A percentile compares a stretch with the other conserved stretches of the same genome.
These are phyloP conservation scores for Diadegma fenestrale DNA, from an alignment of 2,888 invertebrate genomes.

Conservation along the genomic window DNA sequence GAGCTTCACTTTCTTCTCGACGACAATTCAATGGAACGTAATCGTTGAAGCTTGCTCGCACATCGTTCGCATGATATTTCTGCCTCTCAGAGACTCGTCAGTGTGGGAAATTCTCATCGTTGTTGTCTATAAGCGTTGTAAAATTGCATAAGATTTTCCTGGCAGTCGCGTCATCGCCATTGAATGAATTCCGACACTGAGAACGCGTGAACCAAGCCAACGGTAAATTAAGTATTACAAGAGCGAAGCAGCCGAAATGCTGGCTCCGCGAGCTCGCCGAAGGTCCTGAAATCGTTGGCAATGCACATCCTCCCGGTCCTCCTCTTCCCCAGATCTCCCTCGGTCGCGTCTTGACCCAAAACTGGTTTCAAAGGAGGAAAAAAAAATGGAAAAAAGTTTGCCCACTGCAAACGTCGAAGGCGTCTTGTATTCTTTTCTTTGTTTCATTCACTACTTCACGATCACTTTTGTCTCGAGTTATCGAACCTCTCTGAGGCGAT, in stretches of 20 bases:
- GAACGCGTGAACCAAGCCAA: constrained; percentile 72
- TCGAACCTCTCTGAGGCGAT: not conserved
- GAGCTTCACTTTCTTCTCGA: not conserved
- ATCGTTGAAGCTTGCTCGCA: not conserved
- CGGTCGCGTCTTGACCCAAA: constrained; percentile 76
- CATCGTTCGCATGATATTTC: not conserved
- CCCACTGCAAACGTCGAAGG: constrained; percentile 20
- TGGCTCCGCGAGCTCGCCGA: constrained; percentile 26
- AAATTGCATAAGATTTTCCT: constrained; percentile 34
- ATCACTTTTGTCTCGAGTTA: not conserved
- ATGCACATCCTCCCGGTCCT: constrained; percentile 1
- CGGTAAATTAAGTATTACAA: constrained; percentile 82
- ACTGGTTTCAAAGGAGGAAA: constrained; percentile 79
- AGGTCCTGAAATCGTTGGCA: constrained; percentile 48
- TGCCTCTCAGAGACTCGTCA: not conserved
- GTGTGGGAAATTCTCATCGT: constrained; percentile 8
- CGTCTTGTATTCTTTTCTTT: constrained; percentile 19
- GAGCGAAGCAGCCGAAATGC: constrained; percentile 32
- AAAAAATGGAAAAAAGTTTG: constrained; percentile 59
- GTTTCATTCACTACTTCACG: constrained; percentile 48
- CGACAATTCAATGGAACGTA: not conserved
- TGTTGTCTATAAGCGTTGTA: not conserved
- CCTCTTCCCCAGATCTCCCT: constrained; percentile 15
- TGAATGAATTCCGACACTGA: constrained; percentile 42
- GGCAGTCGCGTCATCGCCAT: not conserved